Percentiles rank a stretch among this genome's conserved stretches.
These are phyloP conservation scores for Hermatobates lingyangjiaoensis DNA, from an alignment of 1,140 invertebrate genomes.

Conservation along the genomic window DNA sequence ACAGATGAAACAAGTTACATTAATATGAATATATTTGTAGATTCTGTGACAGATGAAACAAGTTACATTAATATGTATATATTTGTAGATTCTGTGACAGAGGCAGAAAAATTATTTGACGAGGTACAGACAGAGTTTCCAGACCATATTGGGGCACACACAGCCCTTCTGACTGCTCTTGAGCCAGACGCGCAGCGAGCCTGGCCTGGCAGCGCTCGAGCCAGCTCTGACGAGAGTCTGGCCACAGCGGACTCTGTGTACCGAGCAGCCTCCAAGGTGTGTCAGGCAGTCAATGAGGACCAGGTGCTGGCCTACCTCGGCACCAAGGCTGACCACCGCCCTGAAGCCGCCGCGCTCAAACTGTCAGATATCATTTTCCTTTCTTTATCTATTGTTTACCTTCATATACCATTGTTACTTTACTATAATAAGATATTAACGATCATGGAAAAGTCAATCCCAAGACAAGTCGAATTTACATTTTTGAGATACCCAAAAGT, in stretches of 20 bases:
- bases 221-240: conserved; percentile 21
- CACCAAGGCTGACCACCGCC: conserved; percentile 53
- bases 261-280: conserved; percentile 39
- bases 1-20: background rate
- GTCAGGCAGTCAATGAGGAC: conserved; percentile 52
- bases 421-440: conserved; percentile 1
- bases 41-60: background rate
- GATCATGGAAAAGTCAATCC: background rate
- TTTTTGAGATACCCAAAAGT: background rate
- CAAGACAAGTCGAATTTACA: background rate
- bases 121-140: conserved; percentile 48
- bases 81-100: conserved; percentile 33
- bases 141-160: conserved; percentile 50
- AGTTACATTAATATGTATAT: conserved; percentile 13
- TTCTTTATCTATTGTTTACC: conserved; percentile 1
- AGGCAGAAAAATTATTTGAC: conserved; percentile 49
- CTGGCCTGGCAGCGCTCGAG: conserved; percentile 11
- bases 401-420: conserved; percentile 2
- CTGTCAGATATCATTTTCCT: conserved; percentile 28
- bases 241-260: conserved; percentile 31
- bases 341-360: conserved; percentile 61
- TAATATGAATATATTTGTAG: background rate
- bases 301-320: conserved; percentile 52
- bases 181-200: conserved; percentile 31
- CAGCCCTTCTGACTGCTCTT: conserved; percentile 54